A percentile compares a stretch with the other conserved stretches of the same genome.
phyloP scores from a whole-genome alignment of 2,113 vertebrate species.

The Heterotis niloticus region DNA sequence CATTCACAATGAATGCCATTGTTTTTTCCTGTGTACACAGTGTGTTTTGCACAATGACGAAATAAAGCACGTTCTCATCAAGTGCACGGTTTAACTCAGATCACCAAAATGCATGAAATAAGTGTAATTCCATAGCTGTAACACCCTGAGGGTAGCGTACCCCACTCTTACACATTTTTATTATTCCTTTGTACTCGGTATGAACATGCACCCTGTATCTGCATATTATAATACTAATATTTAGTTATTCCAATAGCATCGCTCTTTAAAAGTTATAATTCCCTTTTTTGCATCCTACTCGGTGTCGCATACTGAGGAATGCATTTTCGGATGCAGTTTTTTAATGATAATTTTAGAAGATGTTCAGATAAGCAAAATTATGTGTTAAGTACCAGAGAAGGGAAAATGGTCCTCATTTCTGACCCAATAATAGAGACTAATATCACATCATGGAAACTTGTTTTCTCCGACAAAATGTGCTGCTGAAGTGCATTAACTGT shows the following conservation, averaged over 20 bases:
- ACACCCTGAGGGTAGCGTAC: not conserved
- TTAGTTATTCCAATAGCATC: not conserved
- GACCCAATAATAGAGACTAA: not conserved
- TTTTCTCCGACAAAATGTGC: not conserved
- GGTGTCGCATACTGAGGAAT: too few species aligned
- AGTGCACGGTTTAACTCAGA: not conserved
- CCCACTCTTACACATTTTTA: not conserved
- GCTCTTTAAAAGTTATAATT: too few species aligned
- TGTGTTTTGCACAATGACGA: not conserved
- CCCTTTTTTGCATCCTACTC: too few species aligned
- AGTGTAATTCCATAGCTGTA: not conserved
- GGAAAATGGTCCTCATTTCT: not conserved
- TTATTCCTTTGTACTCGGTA: not conserved
- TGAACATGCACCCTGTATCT: not conserved
- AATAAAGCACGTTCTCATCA: not conserved
- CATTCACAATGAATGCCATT: too few species aligned
- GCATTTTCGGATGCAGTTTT: too few species aligned
- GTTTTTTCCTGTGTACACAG: not conserved
- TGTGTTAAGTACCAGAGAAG: not conserved
- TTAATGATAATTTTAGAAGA: too few species aligned
- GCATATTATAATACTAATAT: not conserved
- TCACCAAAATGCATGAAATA: not conserved
- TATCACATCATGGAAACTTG: constrained; percentile 8
- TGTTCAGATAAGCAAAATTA: not conserved
- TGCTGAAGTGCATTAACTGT: constrained; percentile 13